Evolutionary conservation across 2,888 invertebrate species (phyloP), one percentile per base, ranked within the genome.

Genomic region (Halictus quadricinctus): DNA sequence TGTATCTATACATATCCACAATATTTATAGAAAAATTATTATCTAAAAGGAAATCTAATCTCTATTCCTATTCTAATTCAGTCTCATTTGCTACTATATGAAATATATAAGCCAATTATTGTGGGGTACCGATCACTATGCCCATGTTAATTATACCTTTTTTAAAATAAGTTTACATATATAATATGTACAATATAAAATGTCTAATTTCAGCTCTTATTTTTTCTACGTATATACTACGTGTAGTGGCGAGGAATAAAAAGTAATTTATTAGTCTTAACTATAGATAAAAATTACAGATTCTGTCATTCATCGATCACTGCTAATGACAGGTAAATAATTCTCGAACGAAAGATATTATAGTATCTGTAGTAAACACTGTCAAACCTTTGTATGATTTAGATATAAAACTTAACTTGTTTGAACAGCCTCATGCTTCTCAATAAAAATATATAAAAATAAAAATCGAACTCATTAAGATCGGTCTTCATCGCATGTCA

Each of bases 321-420:
- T 7, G 41, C 29, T 21, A 58, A 58, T 72, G 12, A 77, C 72
- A 81, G 66, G 72, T 36, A 60, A 83, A 81, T 84, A 77, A 72
- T 80, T 70, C 76, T 79, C 80, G 41, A 74, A 81, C 18, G 25
- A 36, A 74, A 84, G 43, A 48, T 78, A 72, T 54, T 89, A 89
- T 89, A 72, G 46, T 90, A 90, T 88, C 88, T 80, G 41, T 36
- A 21, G 41, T 86, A 92, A 92, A 92, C 86, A 91, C 87, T 87
- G 91, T 91, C 93, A 91, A 93, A 92, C 93, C 93, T 90, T 91
- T 93, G 93, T 93, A 91, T 92, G 89, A 85, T 85, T 92, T 92
- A 93, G 92, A 93, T 93, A 92, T 79, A 89, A 66, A 46, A 46
- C 25, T 72, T 72, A 66, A 74, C 72, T 72, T 36, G 81, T 88